phyloP scores from a whole-genome alignment of 2,797 vertebrate species.

The Enteromius fasciolatus region DNA sequence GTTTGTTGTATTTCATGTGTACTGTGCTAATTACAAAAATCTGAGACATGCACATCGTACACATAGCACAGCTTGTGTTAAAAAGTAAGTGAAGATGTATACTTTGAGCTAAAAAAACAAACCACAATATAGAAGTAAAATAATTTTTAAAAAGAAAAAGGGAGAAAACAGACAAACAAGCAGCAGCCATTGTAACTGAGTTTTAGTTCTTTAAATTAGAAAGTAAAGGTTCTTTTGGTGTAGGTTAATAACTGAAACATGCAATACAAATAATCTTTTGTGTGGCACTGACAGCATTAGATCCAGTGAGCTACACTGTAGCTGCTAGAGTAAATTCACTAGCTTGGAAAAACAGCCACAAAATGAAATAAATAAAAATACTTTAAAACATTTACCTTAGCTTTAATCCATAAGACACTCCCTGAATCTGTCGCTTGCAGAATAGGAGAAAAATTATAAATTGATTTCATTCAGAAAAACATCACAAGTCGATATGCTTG shows the following conservation, averaged over 20 bases:
- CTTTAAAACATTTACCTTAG: conserved; percentile 71
- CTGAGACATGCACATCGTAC: background rate
- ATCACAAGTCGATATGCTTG: background rate
- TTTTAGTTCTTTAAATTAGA: background rate
- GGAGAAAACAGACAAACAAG: background rate
- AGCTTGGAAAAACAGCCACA: background rate
- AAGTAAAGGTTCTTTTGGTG: background rate
- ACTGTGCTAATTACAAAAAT: background rate
- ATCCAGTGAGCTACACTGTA: no score
- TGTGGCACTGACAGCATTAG: background rate
- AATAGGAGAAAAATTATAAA: conserved; percentile 64
- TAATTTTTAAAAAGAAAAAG: background rate
- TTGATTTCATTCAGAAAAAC: conserved; percentile 3
- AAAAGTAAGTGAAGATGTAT: background rate
- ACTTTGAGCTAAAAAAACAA: background rate
- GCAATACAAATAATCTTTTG: background rate
- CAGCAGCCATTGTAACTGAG: background rate
- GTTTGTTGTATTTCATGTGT: background rate
- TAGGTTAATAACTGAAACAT: conserved; percentile 6
- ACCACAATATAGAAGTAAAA: background rate
- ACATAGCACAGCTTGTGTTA: background rate
- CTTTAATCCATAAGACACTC: conserved; percentile 76
- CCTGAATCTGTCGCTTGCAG: conserved; percentile 70
- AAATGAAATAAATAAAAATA: background rate
- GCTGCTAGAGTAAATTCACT: background rate